phyloP scores from a whole-genome alignment of 2,113 vertebrate species.

The Mobula hypostoma region DNA sequence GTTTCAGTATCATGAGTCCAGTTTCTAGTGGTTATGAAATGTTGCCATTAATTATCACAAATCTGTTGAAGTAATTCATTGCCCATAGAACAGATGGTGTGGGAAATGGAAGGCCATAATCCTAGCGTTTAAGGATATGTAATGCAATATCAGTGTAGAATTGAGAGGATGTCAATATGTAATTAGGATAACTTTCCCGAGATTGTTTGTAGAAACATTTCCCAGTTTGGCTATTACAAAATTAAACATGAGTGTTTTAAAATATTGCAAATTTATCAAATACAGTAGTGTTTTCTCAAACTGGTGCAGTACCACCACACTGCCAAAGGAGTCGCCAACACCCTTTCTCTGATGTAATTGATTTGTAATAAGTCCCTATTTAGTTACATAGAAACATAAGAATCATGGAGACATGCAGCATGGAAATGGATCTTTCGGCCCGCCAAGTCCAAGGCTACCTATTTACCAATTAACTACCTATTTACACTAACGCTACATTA shows the following conservation, averaged over 20 bases:
- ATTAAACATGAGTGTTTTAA: not conserved
- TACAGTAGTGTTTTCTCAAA: too few species aligned
- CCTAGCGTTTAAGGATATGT: not conserved
- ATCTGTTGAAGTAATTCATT: not conserved
- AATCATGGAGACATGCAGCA: too few species aligned
- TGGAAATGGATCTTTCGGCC: too few species aligned
- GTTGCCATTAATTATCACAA: not conserved
- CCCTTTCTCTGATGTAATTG: not conserved
- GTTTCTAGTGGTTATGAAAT: not conserved
- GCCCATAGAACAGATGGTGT: not conserved
- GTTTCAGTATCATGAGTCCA: not conserved
- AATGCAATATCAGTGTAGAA: not conserved
- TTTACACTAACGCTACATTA: too few species aligned
- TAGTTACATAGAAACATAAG: too few species aligned
- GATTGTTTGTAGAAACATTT: not conserved
- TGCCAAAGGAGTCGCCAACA: constrained; percentile 9
- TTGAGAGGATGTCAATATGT: not conserved
- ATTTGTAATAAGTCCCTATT: too few species aligned
- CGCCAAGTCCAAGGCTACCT: too few species aligned
- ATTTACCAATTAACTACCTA: too few species aligned
- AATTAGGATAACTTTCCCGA: not conserved
- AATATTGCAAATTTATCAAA: not conserved
- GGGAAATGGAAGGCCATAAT: not conserved
- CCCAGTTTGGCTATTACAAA: not conserved
- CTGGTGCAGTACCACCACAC: not conserved